Evolutionary conservation across 2,113 vertebrate genomes (phyloP).

Genomic region (Melierax canorus): DNA sequence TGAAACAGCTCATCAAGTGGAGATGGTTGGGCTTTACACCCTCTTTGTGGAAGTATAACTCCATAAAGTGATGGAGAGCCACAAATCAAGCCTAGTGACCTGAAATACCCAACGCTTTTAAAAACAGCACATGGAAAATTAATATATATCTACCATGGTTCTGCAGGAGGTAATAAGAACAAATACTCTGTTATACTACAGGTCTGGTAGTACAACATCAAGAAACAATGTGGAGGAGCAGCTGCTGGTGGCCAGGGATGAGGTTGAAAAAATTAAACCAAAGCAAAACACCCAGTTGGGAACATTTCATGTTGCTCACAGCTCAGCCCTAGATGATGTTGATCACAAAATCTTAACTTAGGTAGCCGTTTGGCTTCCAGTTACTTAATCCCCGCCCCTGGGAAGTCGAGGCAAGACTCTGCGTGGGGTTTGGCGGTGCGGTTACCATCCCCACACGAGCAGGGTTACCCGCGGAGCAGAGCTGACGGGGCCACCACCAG

Average conservation of each 20-base stretch:
- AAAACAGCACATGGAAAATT: neutral
- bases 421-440: neutral
- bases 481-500: neutral
- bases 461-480: neutral
- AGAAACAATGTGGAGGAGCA: neutral
- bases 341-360: neutral
- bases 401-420: neutral
- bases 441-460: too few relatives aligned
- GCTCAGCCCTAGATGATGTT: neutral
- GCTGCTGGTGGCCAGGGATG: neutral
- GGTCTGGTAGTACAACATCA: neutral
- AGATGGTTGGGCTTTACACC: neutral
- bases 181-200: neutral
- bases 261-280: neutral
- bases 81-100: neutral
- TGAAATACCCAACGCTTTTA: neutral
- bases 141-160: neutral
- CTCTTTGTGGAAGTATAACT: neutral
- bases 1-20: neutral
- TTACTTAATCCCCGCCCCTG: neutral
- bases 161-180: neutral
- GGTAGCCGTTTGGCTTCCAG: neutral
- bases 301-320: neutral
- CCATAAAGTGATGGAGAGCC: neutral
- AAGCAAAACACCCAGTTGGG: neutral